Evolutionary conservation across 2,797 vertebrate species (phyloP), one percentile per base, ranked within the genome.

Genomic region (Cyclopterus lumpus): DNA sequence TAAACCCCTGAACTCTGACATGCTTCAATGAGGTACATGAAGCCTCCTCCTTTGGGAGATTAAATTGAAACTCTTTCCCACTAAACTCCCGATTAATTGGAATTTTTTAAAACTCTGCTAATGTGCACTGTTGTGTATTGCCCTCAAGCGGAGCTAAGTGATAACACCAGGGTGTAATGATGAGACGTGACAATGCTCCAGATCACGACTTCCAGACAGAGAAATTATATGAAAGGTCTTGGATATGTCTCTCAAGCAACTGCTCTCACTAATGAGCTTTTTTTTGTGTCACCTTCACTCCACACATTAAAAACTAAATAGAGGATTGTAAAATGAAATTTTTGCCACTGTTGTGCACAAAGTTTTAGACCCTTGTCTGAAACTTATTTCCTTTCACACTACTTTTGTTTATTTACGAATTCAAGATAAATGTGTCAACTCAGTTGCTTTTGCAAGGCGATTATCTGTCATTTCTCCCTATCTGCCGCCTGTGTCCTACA

Each of bases 1-100:
- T 94, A 93, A 94, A 93, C 88, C 93, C 88, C 88, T 87, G 89
- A 93, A 93, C 91, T 92, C 91, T 93, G 92, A 93, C 93, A 93
- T 83, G 89, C 86, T 87, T 91, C 91, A 88, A 88, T 91, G 85
- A 87, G 84, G 81, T 89, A 93, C 91, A 93, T 86, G 91, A 90
- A 88, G 87, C 81, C 82, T 90, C 88, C 91, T 91, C 91, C 91
- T 87, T 71, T 67, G 88, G 89, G 90, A 92, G 89, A 92, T 93
- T 93, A 91, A 89, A 92, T 89, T 89, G 77, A 91, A 93, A 91
- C 84, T 88, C 79, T 89, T 89, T 91, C 64, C 77, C 75, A 36
- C 88, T 91, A 87, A 93, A 92, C 83, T 92, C 86, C 73, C 83
- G 86, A 93, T 91, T 93, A 92, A 93, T 93, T 90, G 85, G 82